Conservation (phyloP, 1,140 invertebrate species). For the Whitmania pigra region DNA sequence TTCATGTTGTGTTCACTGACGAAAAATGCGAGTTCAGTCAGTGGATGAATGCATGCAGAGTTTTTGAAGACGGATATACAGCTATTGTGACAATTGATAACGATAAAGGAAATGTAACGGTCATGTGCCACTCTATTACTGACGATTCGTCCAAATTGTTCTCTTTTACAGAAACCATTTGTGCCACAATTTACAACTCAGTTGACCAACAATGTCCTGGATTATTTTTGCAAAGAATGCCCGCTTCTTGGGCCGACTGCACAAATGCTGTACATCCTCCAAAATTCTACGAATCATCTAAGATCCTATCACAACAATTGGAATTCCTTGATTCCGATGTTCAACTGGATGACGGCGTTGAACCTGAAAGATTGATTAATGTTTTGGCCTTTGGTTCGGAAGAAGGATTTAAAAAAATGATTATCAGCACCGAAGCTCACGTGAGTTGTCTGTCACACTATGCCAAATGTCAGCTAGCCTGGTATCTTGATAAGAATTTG, state of each 20-base stretch:
- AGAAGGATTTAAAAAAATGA: conserved; percentile 40
- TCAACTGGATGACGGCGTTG: conserved; percentile 45
- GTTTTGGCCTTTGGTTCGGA: conserved; percentile 56
- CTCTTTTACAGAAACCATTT: conserved; percentile 61
- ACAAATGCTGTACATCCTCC: conserved; percentile 45
- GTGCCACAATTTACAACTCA: conserved; percentile 56
- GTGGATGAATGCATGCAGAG: conserved; percentile 8
- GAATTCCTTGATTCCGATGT: conserved; percentile 27
- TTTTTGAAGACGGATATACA: background rate
- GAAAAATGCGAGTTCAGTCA: conserved; percentile 7
- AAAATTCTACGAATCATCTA: conserved; percentile 50
- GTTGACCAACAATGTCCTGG: conserved; percentile 55
- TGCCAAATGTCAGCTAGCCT: conserved; percentile 44
- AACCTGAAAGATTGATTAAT: conserved; percentile 54
- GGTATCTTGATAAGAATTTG: conserved; percentile 49
- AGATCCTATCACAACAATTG: conserved; percentile 51
- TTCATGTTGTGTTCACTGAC: background rate
- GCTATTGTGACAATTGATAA: background rate
- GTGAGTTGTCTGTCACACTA: conserved; percentile 46
- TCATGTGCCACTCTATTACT: background rate
- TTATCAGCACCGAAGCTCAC: conserved; percentile 45
- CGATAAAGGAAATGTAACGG: background rate
- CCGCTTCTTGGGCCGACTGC: conserved; percentile 51
- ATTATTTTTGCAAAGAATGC: conserved; percentile 49
- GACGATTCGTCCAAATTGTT: conserved; percentile 50